These are phyloP conservation scores for Lithobates sylvaticus DNA, from an alignment of 2,797 vertebrate species.

Conservation along the genomic window DNA sequence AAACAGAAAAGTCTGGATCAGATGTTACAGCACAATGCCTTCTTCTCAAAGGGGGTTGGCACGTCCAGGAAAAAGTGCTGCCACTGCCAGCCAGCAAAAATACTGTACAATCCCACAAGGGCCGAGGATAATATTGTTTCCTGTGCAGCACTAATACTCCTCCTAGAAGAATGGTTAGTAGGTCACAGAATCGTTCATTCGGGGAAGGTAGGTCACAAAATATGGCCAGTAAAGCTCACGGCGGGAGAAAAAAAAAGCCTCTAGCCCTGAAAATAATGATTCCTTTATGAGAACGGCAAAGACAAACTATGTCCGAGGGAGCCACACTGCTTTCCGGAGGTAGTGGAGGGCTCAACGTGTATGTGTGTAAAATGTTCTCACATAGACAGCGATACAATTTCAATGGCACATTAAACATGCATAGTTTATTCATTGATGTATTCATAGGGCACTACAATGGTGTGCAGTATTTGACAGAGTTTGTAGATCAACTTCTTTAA, in stretches of 20 bases:
- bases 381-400: too few relatives aligned
- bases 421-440: too few relatives aligned
- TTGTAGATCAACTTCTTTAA: too few relatives aligned
- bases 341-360: too few relatives aligned
- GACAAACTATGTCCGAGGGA: too few relatives aligned
- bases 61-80: slow-evolving; percentile 31
- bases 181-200: slow-evolving; percentile 30
- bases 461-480: too few relatives aligned
- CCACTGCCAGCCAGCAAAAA: slow-evolving; percentile 32
- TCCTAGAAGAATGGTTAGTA: neutral
- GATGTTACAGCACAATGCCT: slow-evolving; percentile 40
- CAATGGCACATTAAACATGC: too few relatives aligned
- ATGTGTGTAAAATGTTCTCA: too few relatives aligned
- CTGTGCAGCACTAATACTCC: neutral
- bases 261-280: slow-evolving; percentile 2
- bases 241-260: slow-evolving; percentile 19
- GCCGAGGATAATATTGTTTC: neutral
- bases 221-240: neutral
- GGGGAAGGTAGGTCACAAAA: slow-evolving; percentile 28
- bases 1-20: slow-evolving; percentile 41
- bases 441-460: too few relatives aligned
- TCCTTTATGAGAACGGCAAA: too few relatives aligned
- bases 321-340: too few relatives aligned
- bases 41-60: slow-evolving; percentile 32
- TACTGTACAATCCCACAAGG: slow-evolving; percentile 22